These are phyloP conservation scores for Physeter macrocephalus DNA, from an alignment of 2,113 vertebrate genomes.

Conservation along the genomic window DNA sequence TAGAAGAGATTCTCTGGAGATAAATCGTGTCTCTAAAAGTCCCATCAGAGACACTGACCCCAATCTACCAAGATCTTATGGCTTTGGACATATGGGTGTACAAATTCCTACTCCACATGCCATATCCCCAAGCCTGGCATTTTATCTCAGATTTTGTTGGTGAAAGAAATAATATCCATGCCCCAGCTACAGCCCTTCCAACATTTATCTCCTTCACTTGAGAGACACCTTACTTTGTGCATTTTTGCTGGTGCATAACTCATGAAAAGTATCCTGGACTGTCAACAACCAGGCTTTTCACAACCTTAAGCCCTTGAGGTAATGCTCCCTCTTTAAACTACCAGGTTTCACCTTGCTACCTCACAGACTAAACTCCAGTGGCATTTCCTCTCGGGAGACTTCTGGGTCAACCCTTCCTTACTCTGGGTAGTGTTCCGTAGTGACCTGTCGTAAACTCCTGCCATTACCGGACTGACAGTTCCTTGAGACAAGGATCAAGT, in stretches of 20 bases:
- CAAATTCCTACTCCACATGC: not conserved
- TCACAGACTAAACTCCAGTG: not conserved
- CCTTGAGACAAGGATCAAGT: not conserved
- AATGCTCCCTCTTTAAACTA: not conserved
- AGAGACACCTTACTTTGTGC: not conserved
- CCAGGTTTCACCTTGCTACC: not conserved
- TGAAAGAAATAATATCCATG: not conserved
- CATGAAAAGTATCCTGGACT: not conserved
- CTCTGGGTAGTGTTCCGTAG: fast-evolving
- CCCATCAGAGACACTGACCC: not conserved
- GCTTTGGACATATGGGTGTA: not conserved
- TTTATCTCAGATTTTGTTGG: not conserved
- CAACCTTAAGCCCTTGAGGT: not conserved
- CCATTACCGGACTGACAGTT: not conserved
- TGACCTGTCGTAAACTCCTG: not conserved
- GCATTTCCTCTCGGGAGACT: not conserved
- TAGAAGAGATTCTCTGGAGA: not conserved
- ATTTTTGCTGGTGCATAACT: not conserved
- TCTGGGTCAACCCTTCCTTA: not conserved
- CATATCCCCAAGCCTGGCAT: not conserved
- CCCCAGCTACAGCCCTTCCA: not conserved
- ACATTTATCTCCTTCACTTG: not conserved
- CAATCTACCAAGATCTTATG: not conserved
- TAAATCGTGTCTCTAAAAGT: not conserved
- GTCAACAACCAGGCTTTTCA: not conserved